A percentile compares a stretch with the other conserved stretches of the same genome.
These are phyloP conservation scores for Trichopria drosophilae DNA, from an alignment of 2,888 invertebrate species.

Conservation along the genomic window DNA sequence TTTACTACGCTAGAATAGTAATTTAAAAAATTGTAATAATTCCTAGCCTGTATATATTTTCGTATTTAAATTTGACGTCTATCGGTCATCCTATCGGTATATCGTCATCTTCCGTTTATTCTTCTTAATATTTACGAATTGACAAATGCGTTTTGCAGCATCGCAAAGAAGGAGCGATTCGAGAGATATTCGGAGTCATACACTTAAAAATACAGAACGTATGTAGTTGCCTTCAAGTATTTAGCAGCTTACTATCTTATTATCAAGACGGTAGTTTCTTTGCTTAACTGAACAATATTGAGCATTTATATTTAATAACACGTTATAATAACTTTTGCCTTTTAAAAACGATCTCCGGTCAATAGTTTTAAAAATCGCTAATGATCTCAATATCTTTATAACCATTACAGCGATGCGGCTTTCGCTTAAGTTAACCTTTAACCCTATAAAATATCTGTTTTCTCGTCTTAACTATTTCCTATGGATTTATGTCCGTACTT, in stretches of 20 bases:
- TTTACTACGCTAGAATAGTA: too few species aligned
- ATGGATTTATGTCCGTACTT: slow-evolving; percentile 1
- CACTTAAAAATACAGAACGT: too few species aligned
- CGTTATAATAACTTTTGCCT: too few species aligned
- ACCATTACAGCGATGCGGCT: slow-evolving; percentile 44
- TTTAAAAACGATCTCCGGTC: too few species aligned
- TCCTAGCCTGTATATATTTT: not conserved
- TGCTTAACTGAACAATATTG: too few species aligned
- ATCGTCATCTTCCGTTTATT: slow-evolving; percentile 5
- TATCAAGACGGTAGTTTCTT: too few species aligned
- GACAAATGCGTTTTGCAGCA: slow-evolving; percentile 22
- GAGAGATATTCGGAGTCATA: too few species aligned
- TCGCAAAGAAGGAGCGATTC: slow-evolving; percentile 13
- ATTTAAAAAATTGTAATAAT: not conserved
- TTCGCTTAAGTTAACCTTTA: slow-evolving; percentile 47
- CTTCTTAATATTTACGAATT: slow-evolving; percentile 8
- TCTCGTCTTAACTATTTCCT: slow-evolving; percentile 6
- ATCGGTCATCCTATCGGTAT: too few species aligned
- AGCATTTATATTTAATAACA: too few species aligned
- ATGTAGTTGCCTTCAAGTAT: too few species aligned
- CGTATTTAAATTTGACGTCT: too few species aligned
- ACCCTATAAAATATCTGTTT: slow-evolving; percentile 13
- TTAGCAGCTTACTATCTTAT: too few species aligned
- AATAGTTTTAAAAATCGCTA: slow-evolving; percentile 1
- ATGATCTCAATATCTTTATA: not conserved